Evolutionary conservation across 2,888 invertebrate genomes (phyloP).

Genomic region (Heliconius hortense): DNA sequence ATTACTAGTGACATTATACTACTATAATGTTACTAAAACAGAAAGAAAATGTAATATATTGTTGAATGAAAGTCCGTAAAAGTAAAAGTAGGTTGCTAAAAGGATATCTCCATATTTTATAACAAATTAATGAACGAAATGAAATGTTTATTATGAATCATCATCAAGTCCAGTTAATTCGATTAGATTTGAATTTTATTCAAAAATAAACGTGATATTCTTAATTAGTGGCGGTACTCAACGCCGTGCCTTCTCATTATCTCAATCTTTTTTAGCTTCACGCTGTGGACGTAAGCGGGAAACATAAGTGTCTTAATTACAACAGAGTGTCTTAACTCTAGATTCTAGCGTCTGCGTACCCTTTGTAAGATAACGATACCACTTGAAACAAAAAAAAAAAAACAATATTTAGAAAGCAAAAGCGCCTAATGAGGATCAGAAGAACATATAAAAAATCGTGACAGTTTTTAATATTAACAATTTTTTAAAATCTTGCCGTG

Average conservation of each 20-base stretch:
- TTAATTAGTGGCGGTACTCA: neutral
- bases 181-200: neutral
- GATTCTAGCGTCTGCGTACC: neutral
- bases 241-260: too few relatives aligned
- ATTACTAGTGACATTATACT: neutral
- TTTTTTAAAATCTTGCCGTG: too few relatives aligned
- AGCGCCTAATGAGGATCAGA: too few relatives aligned
- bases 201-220: neutral
- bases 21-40: too few relatives aligned
- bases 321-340: too few relatives aligned
- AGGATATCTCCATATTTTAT: conserved; percentile 16
- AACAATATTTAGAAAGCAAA: neutral
- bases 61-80: conserved; percentile 20
- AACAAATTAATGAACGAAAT: neutral
- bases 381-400: neutral
- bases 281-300: too few relatives aligned
- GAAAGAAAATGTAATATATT: neutral
- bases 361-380: neutral
- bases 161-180: neutral
- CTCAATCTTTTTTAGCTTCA: too few relatives aligned
- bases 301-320: too few relatives aligned
- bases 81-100: conserved; percentile 33
- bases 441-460: neutral
- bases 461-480: too few relatives aligned
- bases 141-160: neutral